phyloP scores from a whole-genome alignment of 1,140 invertebrate species.

The Cryptotermes secundus region DNA sequence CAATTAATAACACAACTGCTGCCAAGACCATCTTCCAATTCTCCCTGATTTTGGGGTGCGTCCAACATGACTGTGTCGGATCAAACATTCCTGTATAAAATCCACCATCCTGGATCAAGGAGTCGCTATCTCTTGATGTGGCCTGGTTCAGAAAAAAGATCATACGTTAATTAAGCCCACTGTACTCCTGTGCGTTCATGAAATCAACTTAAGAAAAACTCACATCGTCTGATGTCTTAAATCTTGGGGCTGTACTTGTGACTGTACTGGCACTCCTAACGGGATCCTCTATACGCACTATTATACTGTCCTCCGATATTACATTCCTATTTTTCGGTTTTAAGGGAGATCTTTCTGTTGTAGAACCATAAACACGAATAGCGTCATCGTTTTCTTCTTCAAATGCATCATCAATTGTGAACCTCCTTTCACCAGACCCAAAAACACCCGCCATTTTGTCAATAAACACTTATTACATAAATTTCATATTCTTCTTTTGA shows the following conservation, averaged over 20 bases:
- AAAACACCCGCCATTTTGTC: slow-evolving; percentile 30
- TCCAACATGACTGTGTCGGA: slow-evolving; percentile 64
- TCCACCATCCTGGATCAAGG: slow-evolving; percentile 67
- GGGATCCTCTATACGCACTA: slow-evolving; percentile 37
- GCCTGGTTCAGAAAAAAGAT: slow-evolving; percentile 55
- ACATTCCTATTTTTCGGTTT: slow-evolving; percentile 44
- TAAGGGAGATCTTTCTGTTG: slow-evolving; percentile 57
- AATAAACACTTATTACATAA: not conserved
- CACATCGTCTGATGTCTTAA: slow-evolving; percentile 37
- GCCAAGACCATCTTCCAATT: slow-evolving; percentile 83
- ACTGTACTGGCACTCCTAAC: slow-evolving; percentile 31
- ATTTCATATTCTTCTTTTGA: not conserved
- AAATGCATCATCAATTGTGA: slow-evolving; percentile 80
- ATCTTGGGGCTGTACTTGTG: slow-evolving; percentile 34
- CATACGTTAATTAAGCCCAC: not conserved
- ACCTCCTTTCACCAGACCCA: slow-evolving; percentile 42
- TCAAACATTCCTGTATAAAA: slow-evolving; percentile 45
- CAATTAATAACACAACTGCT: slow-evolving; percentile 70
- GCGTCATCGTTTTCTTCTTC: slow-evolving; percentile 78
- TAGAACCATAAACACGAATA: slow-evolving; percentile 72
- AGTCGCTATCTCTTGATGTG: slow-evolving; percentile 75
- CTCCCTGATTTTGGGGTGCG: slow-evolving; percentile 78
- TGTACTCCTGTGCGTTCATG: not conserved
- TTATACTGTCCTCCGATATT: slow-evolving; percentile 35
- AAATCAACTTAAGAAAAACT: slow-evolving; percentile 21